Conservation (phyloP, 2,797 vertebrate genomes). For the Avahi laniger region DNA sequence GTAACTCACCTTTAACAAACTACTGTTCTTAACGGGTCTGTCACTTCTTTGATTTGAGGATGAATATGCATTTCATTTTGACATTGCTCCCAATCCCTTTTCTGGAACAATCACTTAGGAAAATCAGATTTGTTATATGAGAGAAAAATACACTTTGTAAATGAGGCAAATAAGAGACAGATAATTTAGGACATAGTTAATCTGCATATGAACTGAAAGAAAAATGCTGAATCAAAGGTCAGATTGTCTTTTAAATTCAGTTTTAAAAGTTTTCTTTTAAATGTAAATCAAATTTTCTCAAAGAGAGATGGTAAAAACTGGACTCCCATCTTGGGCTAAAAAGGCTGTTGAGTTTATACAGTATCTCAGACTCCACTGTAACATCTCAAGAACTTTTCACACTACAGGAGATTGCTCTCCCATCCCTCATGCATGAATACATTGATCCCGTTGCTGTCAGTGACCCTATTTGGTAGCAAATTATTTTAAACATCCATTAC, state of each 20-base stretch:
- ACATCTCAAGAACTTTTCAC: constrained; percentile 58
- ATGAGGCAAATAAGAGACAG: not conserved
- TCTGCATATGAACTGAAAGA: not conserved
- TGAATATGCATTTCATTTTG: not conserved
- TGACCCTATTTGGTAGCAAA: constrained; percentile 79
- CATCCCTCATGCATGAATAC: constrained; percentile 55
- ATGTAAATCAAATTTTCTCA: not conserved
- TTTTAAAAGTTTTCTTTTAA: not conserved
- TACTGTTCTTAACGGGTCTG: not conserved
- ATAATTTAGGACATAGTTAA: constrained; percentile 10
- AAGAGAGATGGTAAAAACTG: not conserved
- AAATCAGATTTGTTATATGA: constrained; percentile 15
- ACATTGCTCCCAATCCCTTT: not conserved
- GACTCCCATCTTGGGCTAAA: not conserved
- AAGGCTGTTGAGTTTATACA: accelerated
- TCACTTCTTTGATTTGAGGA: not conserved
- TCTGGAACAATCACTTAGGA: not conserved
- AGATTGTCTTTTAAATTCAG: not conserved
- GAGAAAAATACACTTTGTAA: constrained; percentile 21
- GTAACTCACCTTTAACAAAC: not conserved
- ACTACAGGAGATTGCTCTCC: constrained; percentile 43
- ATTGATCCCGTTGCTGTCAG: constrained; percentile 75
- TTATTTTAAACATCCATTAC: constrained; percentile 83
- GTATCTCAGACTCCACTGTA: not conserved
- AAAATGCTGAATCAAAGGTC: constrained; percentile 33